Base-by-base conservation (phyloP, 2,797 vertebrate genomes). In the Gallirallus australis region DNA sequence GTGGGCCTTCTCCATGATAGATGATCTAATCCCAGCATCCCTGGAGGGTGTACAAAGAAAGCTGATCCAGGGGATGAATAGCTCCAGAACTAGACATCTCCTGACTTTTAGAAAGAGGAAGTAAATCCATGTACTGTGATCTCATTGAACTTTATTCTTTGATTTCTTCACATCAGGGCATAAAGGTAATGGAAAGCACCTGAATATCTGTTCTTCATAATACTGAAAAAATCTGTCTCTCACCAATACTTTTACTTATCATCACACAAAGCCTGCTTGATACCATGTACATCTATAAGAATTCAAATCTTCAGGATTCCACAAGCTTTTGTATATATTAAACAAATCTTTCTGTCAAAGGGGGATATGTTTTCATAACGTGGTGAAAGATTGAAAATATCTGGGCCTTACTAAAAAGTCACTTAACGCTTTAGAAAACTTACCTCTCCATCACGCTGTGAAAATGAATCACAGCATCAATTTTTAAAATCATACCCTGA, bases 261-360 rank as follows among this genome's bases (percentile, higher is more conserved):
- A 40, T 39, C 52, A 82, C 48, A 84, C 31, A 66, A 92, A 61
- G 18, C 6, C 45, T 94, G 17, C 35, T 88, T 95, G 87, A 90
- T 87, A 96, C 77, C 30, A 37, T 68, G 15, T 66, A 79, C 14
- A 8, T 17, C 68, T 82, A 18, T 50, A 93, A 69, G 40, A 89
- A 76, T 80, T 94, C 86, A 92, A 83, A 91, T 95, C 59, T 86
- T 69, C 37, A 50, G 17, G 48, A 48, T 52, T 95, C 30, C 52
- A 30, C 81, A 90, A 94, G 40, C 64, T 83, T 95, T 77, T 16
- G 21, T 68, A 52, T 89, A 56, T 47, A 95, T 79, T 94, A 86
- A 97, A 84, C 15, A 82, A 93, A 91, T 50, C 30, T 61, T 89
- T 86, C 42, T 77, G 71, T 80, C 89, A 86, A 82, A 73, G 50